Percentiles rank a stretch among this genome's conserved stretches.
phyloP scores from a whole-genome alignment of 2,888 invertebrate species.

The Erebia epiphron region DNA sequence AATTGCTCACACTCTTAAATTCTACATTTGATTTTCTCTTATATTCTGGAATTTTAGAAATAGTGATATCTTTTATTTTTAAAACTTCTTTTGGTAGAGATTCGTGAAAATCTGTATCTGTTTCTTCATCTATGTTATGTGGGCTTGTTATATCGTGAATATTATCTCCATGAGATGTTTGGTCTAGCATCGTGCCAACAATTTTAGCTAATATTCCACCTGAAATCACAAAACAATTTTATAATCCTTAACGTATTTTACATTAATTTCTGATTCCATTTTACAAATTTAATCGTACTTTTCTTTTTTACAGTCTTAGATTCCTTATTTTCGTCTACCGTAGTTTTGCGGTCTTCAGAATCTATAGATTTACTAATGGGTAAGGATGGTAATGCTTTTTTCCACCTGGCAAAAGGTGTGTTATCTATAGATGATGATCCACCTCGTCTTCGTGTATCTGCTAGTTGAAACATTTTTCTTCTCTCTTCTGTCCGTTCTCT shows the following conservation, averaged over 20 bases:
- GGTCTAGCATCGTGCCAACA: slow-evolving; percentile 81
- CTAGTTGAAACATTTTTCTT: slow-evolving; percentile 95
- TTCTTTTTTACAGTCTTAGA: slow-evolving; percentile 60
- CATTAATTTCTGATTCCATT: not conserved
- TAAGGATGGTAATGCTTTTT: slow-evolving; percentile 85
- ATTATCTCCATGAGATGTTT: slow-evolving; percentile 84
- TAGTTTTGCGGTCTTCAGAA: slow-evolving; percentile 70
- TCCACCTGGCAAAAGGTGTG: slow-evolving; percentile 86
- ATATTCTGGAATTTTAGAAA: slow-evolving; percentile 51
- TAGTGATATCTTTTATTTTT: slow-evolving; percentile 76
- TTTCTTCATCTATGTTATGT: slow-evolving; percentile 83
- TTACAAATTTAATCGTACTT: slow-evolving; percentile 49
- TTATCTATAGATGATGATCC: slow-evolving; percentile 84
- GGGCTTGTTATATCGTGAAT: slow-evolving; percentile 60
- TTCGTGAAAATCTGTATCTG: slow-evolving; percentile 88
- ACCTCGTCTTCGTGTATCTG: slow-evolving; percentile 85
- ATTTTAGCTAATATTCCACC: slow-evolving; percentile 84
- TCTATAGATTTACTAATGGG: slow-evolving; percentile 83
- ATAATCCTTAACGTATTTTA: not conserved
- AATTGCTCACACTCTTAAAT: slow-evolving; percentile 51
- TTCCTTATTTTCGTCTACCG: slow-evolving; percentile 58
- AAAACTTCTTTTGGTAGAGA: slow-evolving; percentile 85
- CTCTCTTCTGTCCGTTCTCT: slow-evolving; percentile 96
- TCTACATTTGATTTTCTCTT: slow-evolving; percentile 59
- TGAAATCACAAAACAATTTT: slow-evolving; percentile 37